phyloP scores from a whole-genome alignment of 1,140 invertebrate species.

The Metopolophium dirhodum region DNA sequence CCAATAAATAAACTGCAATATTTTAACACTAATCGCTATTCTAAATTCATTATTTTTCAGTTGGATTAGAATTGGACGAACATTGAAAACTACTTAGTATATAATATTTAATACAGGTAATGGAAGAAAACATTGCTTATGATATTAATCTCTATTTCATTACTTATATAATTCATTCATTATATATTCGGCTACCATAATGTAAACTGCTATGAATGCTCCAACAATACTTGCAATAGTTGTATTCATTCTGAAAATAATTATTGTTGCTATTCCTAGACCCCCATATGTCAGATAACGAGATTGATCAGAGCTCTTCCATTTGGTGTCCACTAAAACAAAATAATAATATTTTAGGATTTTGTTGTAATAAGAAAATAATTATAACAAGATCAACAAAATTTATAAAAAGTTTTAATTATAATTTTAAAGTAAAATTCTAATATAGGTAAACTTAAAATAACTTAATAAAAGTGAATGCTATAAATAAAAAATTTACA shows the following conservation, averaged over 20 bases:
- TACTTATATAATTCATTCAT: conserved; percentile 61
- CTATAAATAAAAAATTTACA: not conserved
- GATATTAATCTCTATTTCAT: not conserved
- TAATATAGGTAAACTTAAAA: not conserved
- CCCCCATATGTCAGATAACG: conserved; percentile 81
- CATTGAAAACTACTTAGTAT: not conserved
- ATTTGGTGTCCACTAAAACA: conserved; percentile 26
- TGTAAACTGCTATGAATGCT: conserved; percentile 76
- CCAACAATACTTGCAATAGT: conserved; percentile 76
- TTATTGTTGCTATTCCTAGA: conserved; percentile 79
- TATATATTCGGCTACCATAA: conserved; percentile 77
- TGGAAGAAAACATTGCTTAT: not conserved
- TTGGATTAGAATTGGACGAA: not conserved
- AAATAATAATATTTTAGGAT: not conserved
- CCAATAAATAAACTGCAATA: not conserved
- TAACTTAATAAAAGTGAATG: not conserved
- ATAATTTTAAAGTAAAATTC: not conserved
- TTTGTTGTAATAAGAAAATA: not conserved
- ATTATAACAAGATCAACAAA: not conserved
- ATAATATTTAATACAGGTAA: not conserved
- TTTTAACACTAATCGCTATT: not conserved
- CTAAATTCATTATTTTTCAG: not conserved
- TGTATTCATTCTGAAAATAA: conserved; percentile 80
- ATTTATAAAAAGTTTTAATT: not conserved
- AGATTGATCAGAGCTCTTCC: conserved; percentile 42